Conservation (phyloP, 2,888 invertebrate species). For the Brachyptera risi region DNA sequence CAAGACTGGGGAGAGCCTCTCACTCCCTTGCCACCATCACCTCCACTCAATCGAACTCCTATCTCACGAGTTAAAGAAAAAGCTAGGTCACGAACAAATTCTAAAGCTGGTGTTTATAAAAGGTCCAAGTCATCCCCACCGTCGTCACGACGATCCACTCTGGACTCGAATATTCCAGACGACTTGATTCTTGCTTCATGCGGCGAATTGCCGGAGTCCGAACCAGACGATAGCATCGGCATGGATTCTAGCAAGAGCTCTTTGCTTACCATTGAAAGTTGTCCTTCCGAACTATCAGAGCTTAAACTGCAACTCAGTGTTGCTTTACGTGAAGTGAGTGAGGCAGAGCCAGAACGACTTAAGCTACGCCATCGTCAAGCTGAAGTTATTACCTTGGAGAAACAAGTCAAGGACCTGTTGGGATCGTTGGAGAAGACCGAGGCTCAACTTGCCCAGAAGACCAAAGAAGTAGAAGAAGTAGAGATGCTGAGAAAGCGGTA, state of each 20-base stretch:
- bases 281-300: constrained; percentile 64
- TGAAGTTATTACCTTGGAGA: constrained; percentile 66
- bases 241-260: constrained; percentile 35
- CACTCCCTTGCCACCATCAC: constrained; percentile 56
- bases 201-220: constrained; percentile 36
- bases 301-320: constrained; percentile 64
- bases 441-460: constrained; percentile 65
- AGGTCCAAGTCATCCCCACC: constrained; percentile 58
- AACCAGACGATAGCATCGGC: constrained; percentile 38
- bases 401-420: constrained; percentile 72
- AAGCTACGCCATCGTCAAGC: constrained; percentile 65
- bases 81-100: constrained; percentile 43
- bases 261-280: constrained; percentile 51
- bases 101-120: constrained; percentile 49
- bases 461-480: constrained; percentile 64
- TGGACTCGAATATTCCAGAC: constrained; percentile 52
- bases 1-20: constrained; percentile 73
- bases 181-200: constrained; percentile 49
- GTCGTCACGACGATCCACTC: constrained; percentile 50
- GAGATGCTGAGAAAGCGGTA: constrained; percentile 56
- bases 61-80: constrained; percentile 61
- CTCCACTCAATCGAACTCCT: constrained; percentile 58
- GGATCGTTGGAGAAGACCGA: constrained; percentile 72
- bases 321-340: constrained; percentile 58
- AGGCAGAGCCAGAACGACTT: constrained; percentile 68